Percentiles rank a stretch among this genome's conserved stretches.
These are phyloP conservation scores for Apocheima hispidaria DNA, from an alignment of 2,888 invertebrate genomes.

Conservation along the genomic window DNA sequence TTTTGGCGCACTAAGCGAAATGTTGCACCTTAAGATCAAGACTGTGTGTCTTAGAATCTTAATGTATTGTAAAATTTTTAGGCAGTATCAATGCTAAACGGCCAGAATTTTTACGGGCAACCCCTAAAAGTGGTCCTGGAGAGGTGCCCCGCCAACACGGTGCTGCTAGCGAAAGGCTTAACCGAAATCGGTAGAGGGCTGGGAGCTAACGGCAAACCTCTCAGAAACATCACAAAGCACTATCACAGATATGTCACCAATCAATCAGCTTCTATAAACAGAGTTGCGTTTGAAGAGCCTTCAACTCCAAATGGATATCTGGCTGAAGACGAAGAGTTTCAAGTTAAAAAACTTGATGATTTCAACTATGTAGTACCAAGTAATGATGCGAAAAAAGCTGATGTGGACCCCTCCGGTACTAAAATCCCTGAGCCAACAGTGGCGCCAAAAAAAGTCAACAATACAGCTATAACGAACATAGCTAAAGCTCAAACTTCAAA, in stretches of 20 bases:
- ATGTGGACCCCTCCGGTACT: neutral
- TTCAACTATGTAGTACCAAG: constrained; percentile 14
- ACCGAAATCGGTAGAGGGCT: constrained; percentile 63
- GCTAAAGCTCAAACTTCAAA: neutral
- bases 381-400: neutral
- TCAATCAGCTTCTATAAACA: constrained; percentile 47
- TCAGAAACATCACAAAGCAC: constrained; percentile 61
- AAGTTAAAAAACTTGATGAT: constrained; percentile 31
- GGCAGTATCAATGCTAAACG: constrained; percentile 76
- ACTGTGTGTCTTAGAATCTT: too few species aligned
- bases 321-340: constrained; percentile 10
- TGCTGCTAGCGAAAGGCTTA: constrained; percentile 69
- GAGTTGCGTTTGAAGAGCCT: constrained; percentile 43
- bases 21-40: too few species aligned
- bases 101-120: constrained; percentile 61
- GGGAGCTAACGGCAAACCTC: constrained; percentile 61
- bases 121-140: constrained; percentile 61
- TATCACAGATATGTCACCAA: constrained; percentile 60
- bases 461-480: neutral
- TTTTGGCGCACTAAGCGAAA: too few species aligned
- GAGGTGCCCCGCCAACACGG: constrained; percentile 40
- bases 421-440: neutral
- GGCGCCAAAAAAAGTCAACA: constrained; percentile 3
- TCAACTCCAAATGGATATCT: constrained; percentile 9
- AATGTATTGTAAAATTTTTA: constrained; percentile 47